Percentiles rank a stretch among this genome's conserved stretches.
These are phyloP conservation scores for Gerosis bhagava DNA, from an alignment of 2,888 invertebrate species.

Conservation along the genomic window DNA sequence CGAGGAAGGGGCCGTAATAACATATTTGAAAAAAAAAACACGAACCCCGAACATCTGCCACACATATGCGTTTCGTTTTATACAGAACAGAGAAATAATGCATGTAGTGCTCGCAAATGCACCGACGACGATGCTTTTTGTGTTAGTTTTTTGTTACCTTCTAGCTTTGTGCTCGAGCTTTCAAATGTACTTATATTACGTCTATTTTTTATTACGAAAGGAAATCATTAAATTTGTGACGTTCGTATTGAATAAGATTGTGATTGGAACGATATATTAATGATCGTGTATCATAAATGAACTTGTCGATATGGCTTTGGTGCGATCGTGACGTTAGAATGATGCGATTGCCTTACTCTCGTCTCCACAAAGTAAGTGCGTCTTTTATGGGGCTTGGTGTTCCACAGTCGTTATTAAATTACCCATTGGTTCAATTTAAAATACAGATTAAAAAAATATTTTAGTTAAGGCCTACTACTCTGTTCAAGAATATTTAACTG, in stretches of 20 bases:
- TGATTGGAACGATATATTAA: conserved; percentile 38
- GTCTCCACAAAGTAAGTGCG: too few relatives aligned
- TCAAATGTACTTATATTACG: conserved; percentile 71
- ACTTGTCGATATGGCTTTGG: too few relatives aligned
- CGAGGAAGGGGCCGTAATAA: conserved; percentile 57
- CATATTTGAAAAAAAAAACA: conserved; percentile 73
- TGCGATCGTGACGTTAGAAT: too few relatives aligned
- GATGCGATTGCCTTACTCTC: too few relatives aligned
- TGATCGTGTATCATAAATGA: conserved; percentile 33
- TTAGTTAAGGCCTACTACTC: too few relatives aligned
- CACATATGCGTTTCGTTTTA: conserved; percentile 73
- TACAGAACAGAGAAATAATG: conserved; percentile 68
- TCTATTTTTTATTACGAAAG: conserved; percentile 62
- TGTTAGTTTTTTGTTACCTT: conserved; percentile 72
- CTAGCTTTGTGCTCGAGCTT: conserved; percentile 73
- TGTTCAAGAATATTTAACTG: too few relatives aligned
- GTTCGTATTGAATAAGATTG: conserved; percentile 34
- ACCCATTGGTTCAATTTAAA: too few relatives aligned
- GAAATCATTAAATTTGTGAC: conserved; percentile 67
- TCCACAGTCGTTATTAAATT: too few relatives aligned
- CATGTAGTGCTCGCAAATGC: conserved; percentile 70
- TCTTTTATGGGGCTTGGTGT: too few relatives aligned
- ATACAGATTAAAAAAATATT: too few relatives aligned
- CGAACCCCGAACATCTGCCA: conserved; percentile 76
- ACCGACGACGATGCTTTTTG: conserved; percentile 59